These are phyloP conservation scores for Mythimna loreyi DNA, from an alignment of 2,888 invertebrate genomes.

Conservation along the genomic window DNA sequence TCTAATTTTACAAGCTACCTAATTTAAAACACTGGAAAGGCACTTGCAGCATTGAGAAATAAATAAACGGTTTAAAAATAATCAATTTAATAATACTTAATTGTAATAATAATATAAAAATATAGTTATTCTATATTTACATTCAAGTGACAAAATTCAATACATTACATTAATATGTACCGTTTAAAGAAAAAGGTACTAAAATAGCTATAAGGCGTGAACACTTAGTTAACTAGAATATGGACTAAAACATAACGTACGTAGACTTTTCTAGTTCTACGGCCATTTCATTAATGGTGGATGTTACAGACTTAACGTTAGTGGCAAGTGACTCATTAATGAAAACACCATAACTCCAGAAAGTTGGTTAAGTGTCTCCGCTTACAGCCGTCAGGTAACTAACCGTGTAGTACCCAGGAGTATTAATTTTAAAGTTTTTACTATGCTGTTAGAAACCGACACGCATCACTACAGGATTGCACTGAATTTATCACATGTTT, in stretches of 20 bases:
- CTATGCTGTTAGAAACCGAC: slow-evolving; percentile 56
- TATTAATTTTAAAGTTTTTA: slow-evolving; percentile 66
- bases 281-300: slow-evolving; percentile 66
- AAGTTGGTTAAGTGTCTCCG: slow-evolving; percentile 68
- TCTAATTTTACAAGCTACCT: slow-evolving; percentile 63
- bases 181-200: slow-evolving; percentile 66
- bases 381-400: slow-evolving; percentile 68
- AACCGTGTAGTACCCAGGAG: slow-evolving; percentile 70
- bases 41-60: slow-evolving; percentile 85
- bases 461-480: slow-evolving; percentile 80
- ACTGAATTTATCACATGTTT: slow-evolving; percentile 83
- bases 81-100: slow-evolving; percentile 81
- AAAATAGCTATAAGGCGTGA: slow-evolving; percentile 75
- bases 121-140: slow-evolving; percentile 88
- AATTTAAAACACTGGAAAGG: slow-evolving; percentile 66
- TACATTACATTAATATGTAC: slow-evolving; percentile 78
- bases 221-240: slow-evolving; percentile 72
- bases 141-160: slow-evolving; percentile 80
- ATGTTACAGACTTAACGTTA: slow-evolving; percentile 27
- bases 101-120: slow-evolving; percentile 87
- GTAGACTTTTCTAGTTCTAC: slow-evolving; percentile 62
- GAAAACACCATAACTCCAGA: slow-evolving; percentile 69
- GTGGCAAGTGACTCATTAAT: slow-evolving; percentile 57
- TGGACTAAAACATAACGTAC: slow-evolving; percentile 68
- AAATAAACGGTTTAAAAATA: slow-evolving; percentile 75